Evolutionary conservation across 2,888 invertebrate genomes (phyloP), one percentile per base, ranked within the genome.

Genomic region (Hoplodrina ambigua): DNA sequence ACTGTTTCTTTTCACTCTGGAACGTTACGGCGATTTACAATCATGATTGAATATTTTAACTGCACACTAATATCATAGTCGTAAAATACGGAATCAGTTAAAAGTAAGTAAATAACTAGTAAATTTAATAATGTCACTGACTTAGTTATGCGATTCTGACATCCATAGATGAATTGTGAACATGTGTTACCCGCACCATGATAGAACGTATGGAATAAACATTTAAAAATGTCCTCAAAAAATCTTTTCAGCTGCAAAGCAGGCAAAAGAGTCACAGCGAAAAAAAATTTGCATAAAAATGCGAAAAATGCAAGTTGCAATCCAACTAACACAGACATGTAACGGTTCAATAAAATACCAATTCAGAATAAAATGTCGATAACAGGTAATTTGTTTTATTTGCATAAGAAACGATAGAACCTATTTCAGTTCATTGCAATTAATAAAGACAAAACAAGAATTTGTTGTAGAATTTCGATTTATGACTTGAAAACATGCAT

Each of bases 391-490:
- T 55, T 37, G 62, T 65, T 30, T 50, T 61, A 76, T 80, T 80
- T 72, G 72, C 59, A 60, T 75, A 69, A 50, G 64, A 59, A 59
- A 41, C n/a, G 62, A 78, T 33, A 25, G 13, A 62, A 69, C 55
- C 8, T 50, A 54, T 60, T 65, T 53, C 41, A 61, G 33, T 54
- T 60, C 44, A 56, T 44, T 61, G 61, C 52, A 70, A 63, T 69
- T 69, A 57, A 69, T 61, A 56, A 69, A 64, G 65, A 65, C 13
- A 20, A 65, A 62, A 53, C 30, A 13, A 46, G 20, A n/a, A 44
- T 65, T 62, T 64, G 8, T 54, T 62, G 20, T 15, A 46, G 17
- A 46, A 46, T 54, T 53, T 25, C 17, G 4, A 77, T 65, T 55
- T 78, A 56, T 69, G 20, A 5, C n/a, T 54, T 17, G 5, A 55